Evolutionary conservation across 2,797 vertebrate genomes (phyloP).

Genomic region (Aselliscus stoliczkanus): DNA sequence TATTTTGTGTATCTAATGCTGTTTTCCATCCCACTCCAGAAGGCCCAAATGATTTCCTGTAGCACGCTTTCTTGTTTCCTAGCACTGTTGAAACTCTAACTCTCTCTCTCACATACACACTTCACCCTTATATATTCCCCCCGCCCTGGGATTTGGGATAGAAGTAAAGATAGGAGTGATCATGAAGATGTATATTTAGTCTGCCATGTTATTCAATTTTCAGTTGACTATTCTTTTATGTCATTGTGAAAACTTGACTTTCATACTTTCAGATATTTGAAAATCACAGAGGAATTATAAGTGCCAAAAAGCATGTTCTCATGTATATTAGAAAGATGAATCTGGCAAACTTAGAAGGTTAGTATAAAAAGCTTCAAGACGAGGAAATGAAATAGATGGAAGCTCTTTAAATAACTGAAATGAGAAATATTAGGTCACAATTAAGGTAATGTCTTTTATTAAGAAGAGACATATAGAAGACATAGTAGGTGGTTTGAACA

Average conservation of each 20-base stretch:
- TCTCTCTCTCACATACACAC: not conserved
- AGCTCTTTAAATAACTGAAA: not conserved
- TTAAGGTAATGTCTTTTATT: not conserved
- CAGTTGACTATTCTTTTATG: not conserved
- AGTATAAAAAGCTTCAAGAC: not conserved
- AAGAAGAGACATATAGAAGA: not conserved
- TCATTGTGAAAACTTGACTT: not conserved
- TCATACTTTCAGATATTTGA: not conserved
- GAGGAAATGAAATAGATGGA: not conserved
- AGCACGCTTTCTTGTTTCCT: not conserved
- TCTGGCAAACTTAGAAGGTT: not conserved
- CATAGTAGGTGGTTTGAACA: not conserved
- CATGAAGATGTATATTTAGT: not conserved
- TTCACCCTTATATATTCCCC: not conserved
- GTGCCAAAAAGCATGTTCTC: not conserved
- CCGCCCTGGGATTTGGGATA: accelerated
- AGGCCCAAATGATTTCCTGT: not conserved
- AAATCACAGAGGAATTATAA: not conserved
- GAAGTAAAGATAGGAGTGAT: not conserved
- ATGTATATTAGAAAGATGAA: not conserved
- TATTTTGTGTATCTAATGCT: not conserved
- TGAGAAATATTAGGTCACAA: not conserved
- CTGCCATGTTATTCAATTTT: not conserved
- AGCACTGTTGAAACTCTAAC: not conserved
- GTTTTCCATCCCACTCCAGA: not conserved